Conservation (phyloP, 2,797 vertebrate species). For the Silurus lanzhouensis region DNA sequence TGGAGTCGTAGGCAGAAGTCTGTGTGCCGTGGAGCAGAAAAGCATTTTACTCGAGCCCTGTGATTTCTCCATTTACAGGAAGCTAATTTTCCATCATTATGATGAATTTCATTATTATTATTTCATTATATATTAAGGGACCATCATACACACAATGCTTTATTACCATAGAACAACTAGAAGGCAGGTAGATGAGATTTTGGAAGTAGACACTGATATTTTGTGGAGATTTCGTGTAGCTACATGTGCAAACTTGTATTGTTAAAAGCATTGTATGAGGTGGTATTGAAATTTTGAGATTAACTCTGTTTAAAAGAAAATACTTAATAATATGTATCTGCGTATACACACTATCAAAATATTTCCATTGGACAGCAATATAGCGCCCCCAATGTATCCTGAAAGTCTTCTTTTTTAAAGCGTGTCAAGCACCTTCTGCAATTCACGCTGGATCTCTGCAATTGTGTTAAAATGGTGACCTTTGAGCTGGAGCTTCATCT, state of each 20-base stretch:
- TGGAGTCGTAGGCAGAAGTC: conserved; percentile 71
- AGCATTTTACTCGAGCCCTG: conserved; percentile 66
- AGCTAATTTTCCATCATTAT: background rate
- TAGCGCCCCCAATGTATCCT: no score
- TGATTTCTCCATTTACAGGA: conserved; percentile 64
- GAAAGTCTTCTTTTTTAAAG: no score
- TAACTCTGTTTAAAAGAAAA: no score
- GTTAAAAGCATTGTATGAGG: background rate
- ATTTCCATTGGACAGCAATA: no score
- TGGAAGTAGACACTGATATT: background rate
- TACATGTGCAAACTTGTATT: background rate
- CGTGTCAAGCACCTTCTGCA: no score
- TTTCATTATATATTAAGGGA: conserved; percentile 50
- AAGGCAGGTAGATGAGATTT: no score
- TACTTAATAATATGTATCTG: no score
- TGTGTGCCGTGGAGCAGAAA: conserved; percentile 64
- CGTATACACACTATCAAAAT: no score
- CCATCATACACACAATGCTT: conserved; percentile 19
- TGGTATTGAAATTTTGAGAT: no score
- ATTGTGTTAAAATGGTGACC: no score
- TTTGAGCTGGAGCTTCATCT: no score
- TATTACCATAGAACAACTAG: background rate
- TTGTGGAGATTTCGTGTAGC: background rate
- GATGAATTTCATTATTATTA: conserved; percentile 33
- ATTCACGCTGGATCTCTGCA: no score